Conservation (phyloP, 30 jellyfish, hydroid and myxozoan species). For the Aurelia aurita complex sp. Pacific region DNA sequence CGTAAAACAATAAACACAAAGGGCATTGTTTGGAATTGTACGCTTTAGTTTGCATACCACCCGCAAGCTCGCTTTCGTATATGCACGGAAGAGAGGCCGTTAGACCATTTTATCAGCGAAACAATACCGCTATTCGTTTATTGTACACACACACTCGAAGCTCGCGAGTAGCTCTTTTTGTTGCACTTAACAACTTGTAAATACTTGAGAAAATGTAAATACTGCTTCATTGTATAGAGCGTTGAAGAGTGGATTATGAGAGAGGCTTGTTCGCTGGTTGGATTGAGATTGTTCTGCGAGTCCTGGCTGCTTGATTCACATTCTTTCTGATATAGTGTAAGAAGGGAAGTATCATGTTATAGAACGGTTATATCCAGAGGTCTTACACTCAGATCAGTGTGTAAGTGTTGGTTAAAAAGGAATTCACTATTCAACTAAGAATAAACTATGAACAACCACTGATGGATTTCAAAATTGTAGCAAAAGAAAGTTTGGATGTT, state of each 20-base stretch:
- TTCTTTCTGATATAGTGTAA: neutral
- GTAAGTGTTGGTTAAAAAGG: constrained; percentile 48
- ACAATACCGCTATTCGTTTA: constrained; percentile 34
- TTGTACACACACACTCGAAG: constrained; percentile 62
- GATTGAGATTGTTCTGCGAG: too few species aligned
- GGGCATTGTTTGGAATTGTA: constrained; percentile 16
- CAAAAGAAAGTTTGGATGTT: neutral
- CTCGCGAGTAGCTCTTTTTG: constrained; percentile 44
- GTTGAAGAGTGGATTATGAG: constrained; percentile 5
- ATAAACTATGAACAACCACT: constrained; percentile 4
- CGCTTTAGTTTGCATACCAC: constrained; percentile 47
- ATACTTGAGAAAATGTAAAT: neutral
- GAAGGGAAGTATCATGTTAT: constrained; percentile 29
- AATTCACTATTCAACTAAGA: constrained; percentile 21
- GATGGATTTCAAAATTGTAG: constrained; percentile 43
- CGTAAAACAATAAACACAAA: neutral
- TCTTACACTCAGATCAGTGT: constrained; percentile 37
- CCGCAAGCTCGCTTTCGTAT: constrained; percentile 34
- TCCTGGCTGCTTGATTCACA: neutral
- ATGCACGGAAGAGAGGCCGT: constrained; percentile 67
- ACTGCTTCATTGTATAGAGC: neutral
- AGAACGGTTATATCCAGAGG: constrained; percentile 41
- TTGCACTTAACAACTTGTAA: constrained; percentile 39
- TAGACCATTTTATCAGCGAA: constrained; percentile 51
- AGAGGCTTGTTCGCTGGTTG: constrained; percentile 10